Evolutionary conservation across 2,113 vertebrate genomes (phyloP).

Genomic region (Entelurus aequoreus): DNA sequence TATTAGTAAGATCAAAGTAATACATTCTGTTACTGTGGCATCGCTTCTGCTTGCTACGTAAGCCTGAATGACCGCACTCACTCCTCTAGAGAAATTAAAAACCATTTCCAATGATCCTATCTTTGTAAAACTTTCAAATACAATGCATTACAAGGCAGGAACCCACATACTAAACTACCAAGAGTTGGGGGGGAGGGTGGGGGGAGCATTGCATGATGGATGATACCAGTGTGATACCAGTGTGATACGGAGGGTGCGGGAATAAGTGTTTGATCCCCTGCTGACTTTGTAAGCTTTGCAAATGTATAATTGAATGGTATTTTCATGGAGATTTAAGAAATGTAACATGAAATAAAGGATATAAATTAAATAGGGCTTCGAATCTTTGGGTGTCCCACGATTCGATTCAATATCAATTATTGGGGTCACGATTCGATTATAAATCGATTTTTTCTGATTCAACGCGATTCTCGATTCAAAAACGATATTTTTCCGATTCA

Average conservation of each 20-base stretch:
- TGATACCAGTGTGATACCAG: slow-evolving; percentile 15
- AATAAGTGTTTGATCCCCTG: background rate
- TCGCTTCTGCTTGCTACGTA: slow-evolving; percentile 75
- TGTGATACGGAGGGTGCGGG: slow-evolving; percentile 24
- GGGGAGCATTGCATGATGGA: background rate
- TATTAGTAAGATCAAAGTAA: slow-evolving; percentile 88
- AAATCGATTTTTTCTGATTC: too few species aligned
- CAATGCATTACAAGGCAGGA: slow-evolving; percentile 88
- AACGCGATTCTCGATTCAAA: too few species aligned
- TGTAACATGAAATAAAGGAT: too few species aligned
- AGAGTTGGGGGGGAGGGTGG: background rate
- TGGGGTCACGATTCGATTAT: too few species aligned
- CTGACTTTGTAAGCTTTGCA: too few species aligned
- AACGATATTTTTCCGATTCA: too few species aligned
- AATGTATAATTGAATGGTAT: too few species aligned
- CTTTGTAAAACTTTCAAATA: slow-evolving; percentile 82
- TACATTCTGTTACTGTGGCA: slow-evolving; percentile 89
- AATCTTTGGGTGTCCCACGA: too few species aligned
- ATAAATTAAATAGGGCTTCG: too few species aligned
- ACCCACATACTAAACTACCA: slow-evolving; percentile 81
- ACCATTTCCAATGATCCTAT: slow-evolving; percentile 62
- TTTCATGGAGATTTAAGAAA: too few species aligned
- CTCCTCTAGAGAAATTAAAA: slow-evolving; percentile 74
- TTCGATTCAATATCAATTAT: too few species aligned
- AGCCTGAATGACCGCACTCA: slow-evolving; percentile 69